Conservation (phyloP, 2,888 invertebrate species). For the Drosophila robusta region DNA sequence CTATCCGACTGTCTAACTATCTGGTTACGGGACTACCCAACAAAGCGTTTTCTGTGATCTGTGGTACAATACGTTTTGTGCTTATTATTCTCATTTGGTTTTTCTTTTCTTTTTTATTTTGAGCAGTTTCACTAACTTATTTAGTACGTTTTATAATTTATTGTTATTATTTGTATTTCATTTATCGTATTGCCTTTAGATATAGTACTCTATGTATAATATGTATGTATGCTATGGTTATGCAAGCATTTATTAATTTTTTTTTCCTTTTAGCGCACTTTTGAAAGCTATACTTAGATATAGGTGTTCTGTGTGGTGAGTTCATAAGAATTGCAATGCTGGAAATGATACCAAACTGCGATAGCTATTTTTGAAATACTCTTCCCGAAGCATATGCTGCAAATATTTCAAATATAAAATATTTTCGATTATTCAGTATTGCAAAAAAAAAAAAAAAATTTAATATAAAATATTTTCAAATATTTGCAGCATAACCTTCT, state of each 20-base stretch:
- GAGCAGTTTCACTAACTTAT: slow-evolving; percentile 76
- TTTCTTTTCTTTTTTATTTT: slow-evolving; percentile 13
- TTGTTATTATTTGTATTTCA: slow-evolving; percentile 8
- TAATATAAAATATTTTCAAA: background rate
- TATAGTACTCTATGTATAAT: slow-evolving; percentile 30
- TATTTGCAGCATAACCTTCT: slow-evolving; percentile 15
- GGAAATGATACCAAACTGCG: slow-evolving; percentile 32
- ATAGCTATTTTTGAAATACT: slow-evolving; percentile 12
- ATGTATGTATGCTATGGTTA: slow-evolving; percentile 37
- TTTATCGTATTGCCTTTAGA: slow-evolving; percentile 49
- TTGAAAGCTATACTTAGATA: slow-evolving; percentile 54
- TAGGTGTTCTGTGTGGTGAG: slow-evolving; percentile 42
- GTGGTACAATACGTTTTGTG: slow-evolving; percentile 61
- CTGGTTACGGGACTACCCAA: slow-evolving; percentile 57
- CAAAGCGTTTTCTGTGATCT: slow-evolving; percentile 69
- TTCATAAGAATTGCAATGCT: slow-evolving; percentile 67
- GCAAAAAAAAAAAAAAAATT: no score
- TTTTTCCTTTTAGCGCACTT: slow-evolving; percentile 56
- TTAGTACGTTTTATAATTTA: slow-evolving; percentile 57
- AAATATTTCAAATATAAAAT: slow-evolving; percentile 11
- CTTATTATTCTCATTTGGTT: slow-evolving; percentile 21
- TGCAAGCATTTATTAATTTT: slow-evolving; percentile 29
- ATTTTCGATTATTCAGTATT: background rate
- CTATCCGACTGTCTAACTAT: slow-evolving; percentile 29
- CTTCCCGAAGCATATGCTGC: slow-evolving; percentile 13